phyloP scores from a whole-genome alignment of 1,140 invertebrate genomes.

The Zaprionus gabonicus region DNA sequence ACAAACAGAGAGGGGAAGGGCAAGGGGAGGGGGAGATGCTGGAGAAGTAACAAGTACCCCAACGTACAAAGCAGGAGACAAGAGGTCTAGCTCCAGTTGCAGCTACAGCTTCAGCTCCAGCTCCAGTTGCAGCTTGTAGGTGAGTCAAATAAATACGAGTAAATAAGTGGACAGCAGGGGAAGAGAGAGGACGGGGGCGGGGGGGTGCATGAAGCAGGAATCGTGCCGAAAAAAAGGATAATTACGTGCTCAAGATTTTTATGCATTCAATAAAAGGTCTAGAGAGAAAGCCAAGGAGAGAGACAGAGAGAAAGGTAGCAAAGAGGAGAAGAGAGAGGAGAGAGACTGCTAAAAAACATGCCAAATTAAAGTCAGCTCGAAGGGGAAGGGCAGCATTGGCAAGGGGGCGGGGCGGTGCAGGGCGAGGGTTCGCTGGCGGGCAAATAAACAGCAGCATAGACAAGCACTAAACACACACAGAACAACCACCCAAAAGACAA shows the following conservation, averaged over 20 bases:
- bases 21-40: slow-evolving; percentile 11
- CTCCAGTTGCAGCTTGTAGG: slow-evolving; percentile 14
- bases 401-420: background rate
- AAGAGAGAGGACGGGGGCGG: too few relatives aligned
- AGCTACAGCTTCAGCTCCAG: background rate
- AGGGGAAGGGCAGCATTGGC: background rate
- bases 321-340: background rate
- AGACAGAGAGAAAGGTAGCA: background rate
- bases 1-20: slow-evolving; percentile 25
- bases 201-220: slow-evolving; percentile 4
- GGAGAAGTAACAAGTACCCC: slow-evolving; percentile 55
- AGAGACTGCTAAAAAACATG: slow-evolving; percentile 13
- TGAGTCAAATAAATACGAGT: slow-evolving; percentile 65
- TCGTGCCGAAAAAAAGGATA: slow-evolving; percentile 64
- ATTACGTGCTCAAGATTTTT: slow-evolving; percentile 75
- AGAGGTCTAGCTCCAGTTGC: background rate
- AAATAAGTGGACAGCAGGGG: slow-evolving; percentile 35
- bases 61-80: slow-evolving; percentile 9
- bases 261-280: slow-evolving; percentile 50
- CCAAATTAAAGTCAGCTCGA: slow-evolving; percentile 68
- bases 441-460: slow-evolving; percentile 66
- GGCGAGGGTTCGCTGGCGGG: slow-evolving; percentile 40
- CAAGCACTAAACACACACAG: slow-evolving; percentile 27
- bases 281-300: slow-evolving; percentile 23
- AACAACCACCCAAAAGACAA: slow-evolving; percentile 48